Base-by-base conservation (phyloP, 2,113 vertebrate species). In the Alexandromys fortis region DNA sequence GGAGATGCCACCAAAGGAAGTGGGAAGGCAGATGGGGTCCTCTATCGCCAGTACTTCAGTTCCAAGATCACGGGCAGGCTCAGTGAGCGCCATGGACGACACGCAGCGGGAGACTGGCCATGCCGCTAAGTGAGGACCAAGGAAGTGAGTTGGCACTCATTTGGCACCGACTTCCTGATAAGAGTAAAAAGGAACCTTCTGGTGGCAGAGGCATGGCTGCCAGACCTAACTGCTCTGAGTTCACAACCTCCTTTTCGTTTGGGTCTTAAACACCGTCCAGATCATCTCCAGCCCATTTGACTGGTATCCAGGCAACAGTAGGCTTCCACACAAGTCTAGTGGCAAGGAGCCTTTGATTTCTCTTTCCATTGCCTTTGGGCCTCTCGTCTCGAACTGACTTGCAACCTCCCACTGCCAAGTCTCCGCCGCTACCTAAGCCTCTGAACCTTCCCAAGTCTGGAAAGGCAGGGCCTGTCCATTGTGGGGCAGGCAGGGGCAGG, bases 241-340 rank as follows among this genome's bases (percentile, higher is more conserved):
- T 65, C 1, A 21, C 17, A 67, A 76, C 65, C 65, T 68, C 55
- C 88, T 70, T 49, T 49, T 13, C 4, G 28, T 68, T 68, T 52
- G 47, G 17, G 33, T 79, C 49, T 55, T 86, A 75, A 85, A 75
- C 26, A 65, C 52, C 70, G 68, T 93, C 92, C 2, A 0, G 82
- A 47, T 16, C 55, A 10, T 13, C 78, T 76, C 58, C 70, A 95
- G 55, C 19, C 58, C 81, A 78, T 89, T 7, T 0, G 14, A 76
- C 92, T 49, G 5, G 94, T 95, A 82, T 83, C 92, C 86, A 81
- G 83, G 95, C 95, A 95, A 94, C 76, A 55, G 58, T 21, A 1
- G 17, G 24, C 35, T 90, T 47, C 75, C 89, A 94, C 90, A 95
- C 85, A 88, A 7, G 61, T 86, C 2, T 12, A n/a, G 55, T 17